Evolutionary conservation across 2,113 vertebrate species (phyloP), one percentile per base, ranked within the genome.

Genomic region (Saiga tatarica): DNA sequence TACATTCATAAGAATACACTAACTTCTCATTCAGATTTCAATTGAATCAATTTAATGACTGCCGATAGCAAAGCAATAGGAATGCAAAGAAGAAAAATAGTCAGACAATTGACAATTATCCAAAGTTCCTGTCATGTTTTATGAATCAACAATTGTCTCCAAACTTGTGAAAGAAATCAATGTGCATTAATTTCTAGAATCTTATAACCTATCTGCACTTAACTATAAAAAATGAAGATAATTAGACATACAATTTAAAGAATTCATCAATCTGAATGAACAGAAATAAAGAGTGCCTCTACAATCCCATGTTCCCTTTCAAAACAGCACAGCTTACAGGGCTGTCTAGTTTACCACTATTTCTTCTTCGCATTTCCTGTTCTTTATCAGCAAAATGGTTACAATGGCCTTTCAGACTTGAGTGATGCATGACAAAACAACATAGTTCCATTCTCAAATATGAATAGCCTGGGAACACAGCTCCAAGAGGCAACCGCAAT

Each of bases 11-110:
- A 98, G 98, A 98, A 98, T 95, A 92, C n/a, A 1, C 96, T 97
- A 89, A 98, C 98, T 98, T 98, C 98, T 98, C 98, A 96, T 98
- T 98, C 97, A 87, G 64, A 97, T 98, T 98, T 97, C 98, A 98
- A 98, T 0, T 67, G 97, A 93, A 98, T 98, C 98, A 98, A 98
- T 98, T 96, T 89, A 98, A 97, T 96, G 87, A 93, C 97, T 98
- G 97, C 97, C 97, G 86, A 97, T 96, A 98, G 97, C 9, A 90
- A 86, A 59, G 97, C 93, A 93, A 94, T 64, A 97, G 96, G 94
- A 98, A 98, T 0, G 82, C 93, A 94, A 47, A 59, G 1, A 93
- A 88, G 90, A 94, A 76, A 39, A 3, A 93, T 12, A 96, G 88
- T 74, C 71, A 87, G 62, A 6, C 81, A 93, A 91, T 1, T 84